Percentiles rank a stretch among this genome's conserved stretches.
Conservation (phyloP, 2,113 vertebrate species). For the Eptesicus fuscus region DNA sequence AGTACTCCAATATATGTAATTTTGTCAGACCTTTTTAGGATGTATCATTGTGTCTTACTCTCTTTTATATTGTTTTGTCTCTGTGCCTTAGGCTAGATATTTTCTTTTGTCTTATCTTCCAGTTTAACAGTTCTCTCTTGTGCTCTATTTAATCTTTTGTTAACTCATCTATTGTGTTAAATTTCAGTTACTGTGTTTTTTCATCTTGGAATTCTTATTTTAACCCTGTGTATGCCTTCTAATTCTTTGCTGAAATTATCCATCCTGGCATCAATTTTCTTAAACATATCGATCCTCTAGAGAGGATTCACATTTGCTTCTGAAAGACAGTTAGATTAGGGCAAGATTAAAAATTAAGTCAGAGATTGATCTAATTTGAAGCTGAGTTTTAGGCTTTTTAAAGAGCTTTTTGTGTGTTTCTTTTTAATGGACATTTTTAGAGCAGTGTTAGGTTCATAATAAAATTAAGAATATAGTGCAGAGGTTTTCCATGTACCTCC, state of each 20-base stretch:
- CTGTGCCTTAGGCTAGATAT: background rate
- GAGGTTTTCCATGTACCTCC: background rate
- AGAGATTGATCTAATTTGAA: background rate
- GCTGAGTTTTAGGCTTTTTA: background rate
- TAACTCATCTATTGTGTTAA: background rate
- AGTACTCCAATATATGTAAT: background rate
- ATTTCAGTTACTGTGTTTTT: background rate
- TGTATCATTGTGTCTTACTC: background rate
- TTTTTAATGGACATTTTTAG: background rate
- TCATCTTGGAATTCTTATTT: background rate
- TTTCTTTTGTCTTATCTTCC: slow-evolving; percentile 18
- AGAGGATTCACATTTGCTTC: background rate
- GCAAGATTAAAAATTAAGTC: background rate
- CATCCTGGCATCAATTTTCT: background rate
- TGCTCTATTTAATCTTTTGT: background rate
- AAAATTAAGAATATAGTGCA: background rate
- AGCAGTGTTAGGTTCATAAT: background rate
- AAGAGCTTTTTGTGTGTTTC: background rate
- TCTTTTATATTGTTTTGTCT: background rate
- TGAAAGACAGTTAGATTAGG: background rate
- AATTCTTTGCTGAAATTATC: background rate
- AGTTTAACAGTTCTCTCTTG: background rate
- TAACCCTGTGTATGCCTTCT: background rate
- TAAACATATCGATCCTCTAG: background rate
- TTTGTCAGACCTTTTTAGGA: background rate